Conservation (phyloP, 2,888 invertebrate genomes). For the Tigriopus californicus region DNA sequence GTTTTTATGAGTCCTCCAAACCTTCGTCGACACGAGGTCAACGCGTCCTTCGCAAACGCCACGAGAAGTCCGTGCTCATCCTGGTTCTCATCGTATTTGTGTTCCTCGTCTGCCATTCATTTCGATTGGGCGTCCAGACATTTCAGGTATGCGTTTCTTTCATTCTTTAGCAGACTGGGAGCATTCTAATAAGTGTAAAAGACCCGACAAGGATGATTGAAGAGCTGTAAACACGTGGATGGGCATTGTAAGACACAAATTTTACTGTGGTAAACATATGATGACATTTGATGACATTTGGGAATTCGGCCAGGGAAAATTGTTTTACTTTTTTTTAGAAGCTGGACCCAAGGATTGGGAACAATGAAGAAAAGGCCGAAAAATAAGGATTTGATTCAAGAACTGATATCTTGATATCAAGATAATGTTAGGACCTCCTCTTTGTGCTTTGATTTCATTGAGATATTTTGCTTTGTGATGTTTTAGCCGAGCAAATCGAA, state of each 20-base stretch:
- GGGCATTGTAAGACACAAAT: not conserved
- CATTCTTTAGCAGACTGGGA: not conserved
- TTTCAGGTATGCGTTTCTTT: slow-evolving; percentile 2
- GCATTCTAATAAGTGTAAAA: not conserved
- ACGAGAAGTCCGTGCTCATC: slow-evolving; percentile 9
- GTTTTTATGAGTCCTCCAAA: not conserved
- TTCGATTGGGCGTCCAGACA: slow-evolving; percentile 6
- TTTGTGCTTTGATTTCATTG: too few relatives aligned
- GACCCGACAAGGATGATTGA: not conserved
- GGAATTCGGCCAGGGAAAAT: too few relatives aligned
- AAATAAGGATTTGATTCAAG: too few relatives aligned
- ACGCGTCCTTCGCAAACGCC: not conserved
- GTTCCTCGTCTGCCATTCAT: slow-evolving; percentile 4
- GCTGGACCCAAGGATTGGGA: too few relatives aligned
- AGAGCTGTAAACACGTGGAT: not conserved
- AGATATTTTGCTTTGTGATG: too few relatives aligned
- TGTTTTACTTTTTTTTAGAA: too few relatives aligned
- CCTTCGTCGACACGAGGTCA: not conserved
- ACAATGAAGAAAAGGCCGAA: too few relatives aligned
- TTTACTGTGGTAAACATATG: too few relatives aligned
- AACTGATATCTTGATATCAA: too few relatives aligned
- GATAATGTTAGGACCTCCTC: too few relatives aligned
- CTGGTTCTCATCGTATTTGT: slow-evolving; percentile 5
- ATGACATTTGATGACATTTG: too few relatives aligned
- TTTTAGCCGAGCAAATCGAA: too few relatives aligned